A percentile compares a stretch with the other conserved stretches of the same genome.
phyloP scores from a whole-genome alignment of 2,888 invertebrate genomes.

The Polietes domitor region DNA sequence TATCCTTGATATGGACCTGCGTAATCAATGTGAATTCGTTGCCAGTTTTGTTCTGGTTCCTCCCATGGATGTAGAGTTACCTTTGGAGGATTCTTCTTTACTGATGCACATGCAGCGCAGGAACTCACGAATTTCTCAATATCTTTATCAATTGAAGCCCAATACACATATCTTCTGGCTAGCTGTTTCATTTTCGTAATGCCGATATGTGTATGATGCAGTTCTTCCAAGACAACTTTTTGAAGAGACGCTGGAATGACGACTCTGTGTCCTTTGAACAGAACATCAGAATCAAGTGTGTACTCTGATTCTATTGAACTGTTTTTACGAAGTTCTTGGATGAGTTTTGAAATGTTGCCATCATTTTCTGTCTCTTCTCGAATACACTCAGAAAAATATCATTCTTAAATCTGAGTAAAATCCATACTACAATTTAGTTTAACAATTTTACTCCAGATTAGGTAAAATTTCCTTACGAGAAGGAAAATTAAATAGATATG shows the following conservation, averaged over 20 bases:
- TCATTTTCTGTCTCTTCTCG: too few relatives aligned
- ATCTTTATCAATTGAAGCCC: slow-evolving; percentile 71
- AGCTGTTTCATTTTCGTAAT: slow-evolving; percentile 66
- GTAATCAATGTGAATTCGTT: slow-evolving; percentile 34
- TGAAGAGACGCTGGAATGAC: slow-evolving; percentile 61
- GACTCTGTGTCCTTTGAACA: slow-evolving; percentile 65
- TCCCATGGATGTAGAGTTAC: slow-evolving; percentile 55
- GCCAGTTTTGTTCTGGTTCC: slow-evolving; percentile 59
- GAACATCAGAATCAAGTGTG: slow-evolving; percentile 56
- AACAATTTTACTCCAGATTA: too few relatives aligned
- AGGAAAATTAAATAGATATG: too few relatives aligned
- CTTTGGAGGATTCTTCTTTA: slow-evolving; percentile 45
- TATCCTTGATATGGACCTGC: slow-evolving; percentile 44
- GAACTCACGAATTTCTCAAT: slow-evolving; percentile 69
- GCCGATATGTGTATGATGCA: slow-evolving; percentile 71
- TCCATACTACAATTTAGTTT: too few relatives aligned
- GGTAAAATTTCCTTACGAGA: too few relatives aligned
- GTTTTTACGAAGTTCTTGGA: too few relatives aligned
- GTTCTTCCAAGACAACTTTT: slow-evolving; percentile 55
- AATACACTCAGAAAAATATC: too few relatives aligned
- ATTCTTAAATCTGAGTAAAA: too few relatives aligned
- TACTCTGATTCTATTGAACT: slow-evolving; percentile 36
- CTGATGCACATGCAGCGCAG: neutral
- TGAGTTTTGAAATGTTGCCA: too few relatives aligned
- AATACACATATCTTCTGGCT: slow-evolving; percentile 71